A percentile compares a stretch with the other conserved stretches of the same genome.
These are phyloP conservation scores for Lobophora halterata DNA, from an alignment of 2,888 invertebrate genomes.

Conservation along the genomic window DNA sequence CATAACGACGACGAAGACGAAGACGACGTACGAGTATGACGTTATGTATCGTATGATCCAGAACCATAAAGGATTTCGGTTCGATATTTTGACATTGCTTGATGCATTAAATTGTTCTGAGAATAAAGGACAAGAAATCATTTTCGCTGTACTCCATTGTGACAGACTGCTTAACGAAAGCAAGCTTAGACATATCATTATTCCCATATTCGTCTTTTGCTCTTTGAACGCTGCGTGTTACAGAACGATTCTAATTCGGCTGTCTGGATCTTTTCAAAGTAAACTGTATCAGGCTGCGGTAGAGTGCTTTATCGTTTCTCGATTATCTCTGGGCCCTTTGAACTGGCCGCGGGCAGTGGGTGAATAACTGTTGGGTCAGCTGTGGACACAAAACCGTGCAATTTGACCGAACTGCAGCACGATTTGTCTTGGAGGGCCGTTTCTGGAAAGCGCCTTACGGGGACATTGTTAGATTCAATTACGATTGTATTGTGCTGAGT, in stretches of 20 bases:
- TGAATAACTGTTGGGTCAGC: conserved; percentile 15
- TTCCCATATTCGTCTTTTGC: conserved; percentile 67
- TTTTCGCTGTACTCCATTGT: conserved; percentile 3
- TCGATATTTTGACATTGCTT: no score
- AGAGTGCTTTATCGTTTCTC: conserved; percentile 19
- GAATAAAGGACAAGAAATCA: no score
- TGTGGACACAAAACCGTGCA: conserved; percentile 53
- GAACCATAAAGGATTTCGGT: no score
- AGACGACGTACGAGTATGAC: no score
- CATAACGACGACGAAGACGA: no score
- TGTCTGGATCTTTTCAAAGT: conserved; percentile 1
- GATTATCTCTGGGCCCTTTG: conserved; percentile 55
- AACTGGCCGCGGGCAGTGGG: conserved; percentile 62
- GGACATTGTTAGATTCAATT: conserved; percentile 26
- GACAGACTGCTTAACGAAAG: conserved; percentile 28
- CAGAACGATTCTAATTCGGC: conserved; percentile 11
- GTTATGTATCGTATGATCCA: no score
- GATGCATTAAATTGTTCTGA: no score
- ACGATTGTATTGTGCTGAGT: conserved; percentile 9
- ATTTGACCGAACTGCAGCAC: conserved; percentile 55
- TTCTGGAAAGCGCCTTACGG: conserved; percentile 37
- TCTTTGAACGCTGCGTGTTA: conserved; percentile 44
- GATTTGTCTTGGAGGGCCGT: conserved; percentile 50
- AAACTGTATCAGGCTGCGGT: conserved; percentile 3
- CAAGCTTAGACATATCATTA: conserved; percentile 46